phyloP scores from a whole-genome alignment of 23 tunicate genomes.

The Styela plicata region DNA sequence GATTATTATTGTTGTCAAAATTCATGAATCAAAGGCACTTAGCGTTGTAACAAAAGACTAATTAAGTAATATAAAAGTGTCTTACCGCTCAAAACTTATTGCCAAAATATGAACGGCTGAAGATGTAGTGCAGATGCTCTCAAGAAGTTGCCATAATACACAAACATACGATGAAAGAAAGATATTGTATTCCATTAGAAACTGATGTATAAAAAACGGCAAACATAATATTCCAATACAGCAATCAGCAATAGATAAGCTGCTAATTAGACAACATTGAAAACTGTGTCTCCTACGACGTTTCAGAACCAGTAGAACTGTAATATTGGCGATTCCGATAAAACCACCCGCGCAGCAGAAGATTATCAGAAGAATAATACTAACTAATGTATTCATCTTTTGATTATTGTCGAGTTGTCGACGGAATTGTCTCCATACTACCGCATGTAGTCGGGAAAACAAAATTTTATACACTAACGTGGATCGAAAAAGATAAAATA shows the following conservation, averaged over 20 bases:
- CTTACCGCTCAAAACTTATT: not conserved
- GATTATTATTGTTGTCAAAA: too few species aligned
- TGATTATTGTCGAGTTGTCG: too few species aligned
- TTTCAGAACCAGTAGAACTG: not conserved
- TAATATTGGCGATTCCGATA: not conserved
- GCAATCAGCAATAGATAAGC: not conserved
- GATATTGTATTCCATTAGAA: not conserved
- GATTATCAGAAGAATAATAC: not conserved
- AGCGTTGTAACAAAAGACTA: too few species aligned
- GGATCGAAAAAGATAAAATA: too few species aligned
- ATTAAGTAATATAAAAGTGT: too few species aligned
- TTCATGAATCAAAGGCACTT: too few species aligned
- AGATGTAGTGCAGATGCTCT: not conserved
- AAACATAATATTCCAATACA: not conserved
- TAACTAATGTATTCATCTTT: not conserved
- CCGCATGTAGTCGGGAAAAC: too few species aligned
- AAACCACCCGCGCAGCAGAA: not conserved
- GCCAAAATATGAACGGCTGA: not conserved
- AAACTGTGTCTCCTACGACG: not conserved
- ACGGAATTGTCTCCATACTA: too few species aligned
- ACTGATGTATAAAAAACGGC: not conserved
- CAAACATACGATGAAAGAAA: not conserved
- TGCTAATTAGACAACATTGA: not conserved
- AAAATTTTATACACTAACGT: too few species aligned
- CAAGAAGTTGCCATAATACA: not conserved